Evolutionary conservation across 2,113 vertebrate species (phyloP), one percentile per base, ranked within the genome.

Genomic region (Conger conger): DNA sequence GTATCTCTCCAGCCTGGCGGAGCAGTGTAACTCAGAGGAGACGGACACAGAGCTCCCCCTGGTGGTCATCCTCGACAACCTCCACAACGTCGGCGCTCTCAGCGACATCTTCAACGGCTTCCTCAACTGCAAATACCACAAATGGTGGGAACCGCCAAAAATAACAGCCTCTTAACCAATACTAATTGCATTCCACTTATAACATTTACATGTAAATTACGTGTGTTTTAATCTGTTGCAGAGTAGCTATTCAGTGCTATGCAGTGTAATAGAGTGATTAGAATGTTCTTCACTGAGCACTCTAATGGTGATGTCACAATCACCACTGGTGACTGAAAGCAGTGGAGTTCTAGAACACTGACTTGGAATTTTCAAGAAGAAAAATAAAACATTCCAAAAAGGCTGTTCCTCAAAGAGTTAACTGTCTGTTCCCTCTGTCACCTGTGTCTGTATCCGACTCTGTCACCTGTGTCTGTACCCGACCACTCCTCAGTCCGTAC

Each of bases 21-120:
- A 99, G 80, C 97, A 97, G 88, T 99, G 97, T 91, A 97, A 94
- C 91, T 96, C 96, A 80, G 96, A 97, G 88, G 96, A 97, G 86
- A 96, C 93, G 11, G 96, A 96, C 85, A 90, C 90, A 27, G 96
- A 98, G 86, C 95, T 98, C 86, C 98, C 98, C 68, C 92, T 95
- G 23, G 98, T 99, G 88, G 96, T 99, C 87, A 97, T 99, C 90
- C 96, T 99, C 80, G 98, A 99, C 93, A 99, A 99, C 90, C 97
- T 99, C 81, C 98, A 99, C 90, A 97, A 99, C 60, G 94, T 99
- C 76, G 97, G 95, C 87, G 98, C 98, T 54, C 93, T 99, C 87
- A 97, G 98, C 37, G 98, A 99, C 89, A 97, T 99, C 86, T 99
- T 99, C 94, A 99, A 99, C 86, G 98, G 97, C 87, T 98, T 99